Evolutionary conservation across 2,797 vertebrate genomes (phyloP).

Genomic region (Anas bahamensis): DNA sequence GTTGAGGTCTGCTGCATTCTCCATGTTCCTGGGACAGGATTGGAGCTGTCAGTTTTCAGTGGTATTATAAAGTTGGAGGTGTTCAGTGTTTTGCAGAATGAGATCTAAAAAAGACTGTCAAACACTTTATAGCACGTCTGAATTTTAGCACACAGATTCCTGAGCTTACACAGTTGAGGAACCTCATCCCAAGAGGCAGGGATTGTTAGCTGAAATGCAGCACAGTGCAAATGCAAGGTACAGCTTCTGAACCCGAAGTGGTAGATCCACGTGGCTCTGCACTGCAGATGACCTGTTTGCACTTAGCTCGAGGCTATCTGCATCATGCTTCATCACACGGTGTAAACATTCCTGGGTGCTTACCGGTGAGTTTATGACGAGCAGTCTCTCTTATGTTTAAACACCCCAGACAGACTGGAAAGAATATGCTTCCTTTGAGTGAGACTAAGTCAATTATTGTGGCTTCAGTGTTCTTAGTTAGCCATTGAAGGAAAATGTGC

Average conservation of each 20-base stretch:
- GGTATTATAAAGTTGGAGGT: not conserved
- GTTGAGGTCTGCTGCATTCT: not conserved
- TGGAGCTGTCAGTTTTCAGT: not conserved
- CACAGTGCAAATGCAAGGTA: not conserved
- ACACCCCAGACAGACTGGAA: not conserved
- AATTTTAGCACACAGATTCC: not conserved
- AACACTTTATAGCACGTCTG: not conserved
- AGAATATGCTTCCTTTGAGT: not conserved
- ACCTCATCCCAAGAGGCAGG: not conserved
- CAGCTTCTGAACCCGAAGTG: not conserved
- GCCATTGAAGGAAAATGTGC: conserved; percentile 39
- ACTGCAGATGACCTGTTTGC: not conserved
- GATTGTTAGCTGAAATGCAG: not conserved
- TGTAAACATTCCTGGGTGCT: not conserved
- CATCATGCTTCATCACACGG: not conserved
- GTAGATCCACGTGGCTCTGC: not conserved
- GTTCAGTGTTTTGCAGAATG: not conserved
- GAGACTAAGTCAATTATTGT: not conserved
- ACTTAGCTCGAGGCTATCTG: not conserved
- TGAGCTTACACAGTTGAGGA: not conserved
- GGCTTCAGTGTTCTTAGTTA: not conserved
- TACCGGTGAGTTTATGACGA: not conserved
- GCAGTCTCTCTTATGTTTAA: not conserved
- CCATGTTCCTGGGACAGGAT: not conserved
- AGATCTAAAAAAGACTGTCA: not conserved